These are phyloP conservation scores for Zingel zingel DNA, from an alignment of 2,113 vertebrate species.

Conservation along the genomic window DNA sequence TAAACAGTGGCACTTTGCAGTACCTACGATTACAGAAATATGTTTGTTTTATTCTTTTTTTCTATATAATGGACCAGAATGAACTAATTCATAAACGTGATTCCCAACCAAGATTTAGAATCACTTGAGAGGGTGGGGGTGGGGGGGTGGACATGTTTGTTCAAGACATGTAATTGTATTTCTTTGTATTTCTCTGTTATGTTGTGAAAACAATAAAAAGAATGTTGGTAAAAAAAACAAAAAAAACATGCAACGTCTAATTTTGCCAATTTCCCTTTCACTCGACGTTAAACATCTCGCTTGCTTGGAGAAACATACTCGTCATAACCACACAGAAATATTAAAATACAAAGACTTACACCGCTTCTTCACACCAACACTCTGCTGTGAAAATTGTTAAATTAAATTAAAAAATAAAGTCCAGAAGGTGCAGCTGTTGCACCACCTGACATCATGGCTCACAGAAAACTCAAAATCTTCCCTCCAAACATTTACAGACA, in stretches of 20 bases:
- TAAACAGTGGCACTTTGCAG: too few species aligned
- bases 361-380: background rate
- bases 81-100: too few species aligned
- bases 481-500: background rate
- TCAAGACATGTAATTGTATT: too few species aligned
- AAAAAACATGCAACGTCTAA: background rate
- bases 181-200: too few species aligned
- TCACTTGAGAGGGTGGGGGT: too few species aligned
- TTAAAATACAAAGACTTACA: background rate
- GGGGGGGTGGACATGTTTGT: too few species aligned
- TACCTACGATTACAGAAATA: too few species aligned
- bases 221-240: too few species aligned
- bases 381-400: background rate
- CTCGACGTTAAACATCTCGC: background rate
- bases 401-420: background rate
- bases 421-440: background rate
- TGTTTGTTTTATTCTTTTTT: too few species aligned
- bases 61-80: too few species aligned
- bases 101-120: too few species aligned
- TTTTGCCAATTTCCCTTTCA: background rate
- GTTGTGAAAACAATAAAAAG: too few species aligned
- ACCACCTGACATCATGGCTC: background rate
- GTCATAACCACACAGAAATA: background rate
- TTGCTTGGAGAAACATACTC: background rate
- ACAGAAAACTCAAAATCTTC: background rate